These are phyloP conservation scores for Apantesis nais DNA, from an alignment of 2,888 invertebrate genomes.

Conservation along the genomic window DNA sequence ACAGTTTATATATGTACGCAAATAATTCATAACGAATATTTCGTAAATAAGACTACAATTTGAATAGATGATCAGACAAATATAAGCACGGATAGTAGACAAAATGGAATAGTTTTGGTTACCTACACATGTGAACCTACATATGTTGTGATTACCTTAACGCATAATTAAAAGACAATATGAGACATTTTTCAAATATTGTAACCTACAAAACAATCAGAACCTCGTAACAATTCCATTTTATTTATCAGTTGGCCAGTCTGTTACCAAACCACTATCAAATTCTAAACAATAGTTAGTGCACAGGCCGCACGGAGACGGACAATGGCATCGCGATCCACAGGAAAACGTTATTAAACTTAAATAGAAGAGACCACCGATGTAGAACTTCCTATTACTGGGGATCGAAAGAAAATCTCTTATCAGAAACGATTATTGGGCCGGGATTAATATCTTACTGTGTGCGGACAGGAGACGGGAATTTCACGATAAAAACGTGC, in stretches of 20 bases:
- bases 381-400: constrained; percentile 81
- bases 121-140: too few species aligned
- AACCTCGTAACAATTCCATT: constrained; percentile 41
- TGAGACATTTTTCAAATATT: constrained; percentile 22
- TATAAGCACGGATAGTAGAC: background rate
- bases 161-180: background rate
- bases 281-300: constrained; percentile 52
- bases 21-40: too few species aligned
- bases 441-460: constrained; percentile 76
- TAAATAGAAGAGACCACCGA: constrained; percentile 71
- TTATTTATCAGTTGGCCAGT: constrained; percentile 42
- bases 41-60: background rate
- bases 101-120: background rate
- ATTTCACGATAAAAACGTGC: constrained; percentile 63
- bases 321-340: constrained; percentile 48
- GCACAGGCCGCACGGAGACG: constrained; percentile 47
- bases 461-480: constrained; percentile 63
- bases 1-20: too few species aligned
- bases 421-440: constrained; percentile 78
- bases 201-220: constrained; percentile 25
- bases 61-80: background rate
- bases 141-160: too few species aligned
- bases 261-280: constrained; percentile 46
- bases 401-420: constrained; percentile 80
- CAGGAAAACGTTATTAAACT: constrained; percentile 74